Evolutionary conservation across 2,888 invertebrate genomes (phyloP).

Genomic region (Thecocarcelia acutangulata): DNA sequence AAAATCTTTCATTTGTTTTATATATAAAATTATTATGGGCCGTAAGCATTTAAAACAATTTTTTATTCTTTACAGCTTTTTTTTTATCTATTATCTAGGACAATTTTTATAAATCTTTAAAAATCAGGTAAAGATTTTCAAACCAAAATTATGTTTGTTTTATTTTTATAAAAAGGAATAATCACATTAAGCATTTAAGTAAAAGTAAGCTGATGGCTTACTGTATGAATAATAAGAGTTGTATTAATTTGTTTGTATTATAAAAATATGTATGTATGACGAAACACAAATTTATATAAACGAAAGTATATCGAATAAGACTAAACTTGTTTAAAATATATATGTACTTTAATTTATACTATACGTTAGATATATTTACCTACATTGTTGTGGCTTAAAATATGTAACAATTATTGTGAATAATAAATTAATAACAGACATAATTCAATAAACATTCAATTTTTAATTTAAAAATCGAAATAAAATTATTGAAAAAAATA

Average conservation of each 20-base stretch:
- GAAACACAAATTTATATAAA: not conserved
- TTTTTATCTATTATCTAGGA: not conserved
- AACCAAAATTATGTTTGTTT: conserved; percentile 15
- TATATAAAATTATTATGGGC: conserved; percentile 8
- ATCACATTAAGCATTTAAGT: not conserved
- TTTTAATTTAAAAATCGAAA: not conserved
- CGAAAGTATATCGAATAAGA: conserved; percentile 6
- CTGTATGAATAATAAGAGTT: not conserved
- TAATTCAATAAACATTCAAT: conserved; percentile 26
- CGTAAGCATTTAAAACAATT: conserved; percentile 18
- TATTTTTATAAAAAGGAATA: no score
- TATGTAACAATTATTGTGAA: conserved; percentile 42
- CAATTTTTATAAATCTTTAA: not conserved
- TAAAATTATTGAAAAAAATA: not conserved
- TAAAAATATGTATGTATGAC: conserved; percentile 36
- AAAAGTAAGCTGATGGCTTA: not conserved
- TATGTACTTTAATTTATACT: conserved; percentile 12
- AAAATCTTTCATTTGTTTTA: not conserved
- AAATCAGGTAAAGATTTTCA: not conserved
- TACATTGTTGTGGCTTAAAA: conserved; percentile 56
- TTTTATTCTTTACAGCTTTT: no score
- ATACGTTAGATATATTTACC: conserved; percentile 9
- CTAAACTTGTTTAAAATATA: conserved; percentile 54
- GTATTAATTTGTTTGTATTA: conserved; percentile 24
- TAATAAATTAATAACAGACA: conserved; percentile 14